phyloP scores from a whole-genome alignment of 2,888 invertebrate species.

The Gastracanthus pulcherrimus region DNA sequence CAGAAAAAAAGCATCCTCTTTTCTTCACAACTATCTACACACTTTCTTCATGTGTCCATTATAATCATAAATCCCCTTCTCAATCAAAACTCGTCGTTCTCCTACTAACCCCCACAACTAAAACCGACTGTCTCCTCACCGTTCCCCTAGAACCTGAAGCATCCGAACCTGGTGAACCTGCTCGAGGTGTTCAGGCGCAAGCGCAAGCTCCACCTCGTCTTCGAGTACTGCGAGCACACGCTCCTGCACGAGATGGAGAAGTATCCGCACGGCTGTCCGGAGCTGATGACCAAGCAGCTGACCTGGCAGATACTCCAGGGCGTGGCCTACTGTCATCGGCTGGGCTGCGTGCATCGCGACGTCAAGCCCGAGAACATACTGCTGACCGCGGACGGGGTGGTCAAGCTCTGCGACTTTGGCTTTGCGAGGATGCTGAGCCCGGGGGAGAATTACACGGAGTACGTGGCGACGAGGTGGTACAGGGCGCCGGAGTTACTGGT shows the following conservation, averaged over 20 bases:
- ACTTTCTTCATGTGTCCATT: too few species aligned
- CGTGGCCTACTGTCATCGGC: constrained; percentile 96
- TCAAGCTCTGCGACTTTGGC: constrained; percentile 99
- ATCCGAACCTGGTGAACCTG: constrained; percentile 97
- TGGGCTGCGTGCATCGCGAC: constrained; percentile 97
- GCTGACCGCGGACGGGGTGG: constrained; percentile 93
- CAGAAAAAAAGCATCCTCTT: too few species aligned
- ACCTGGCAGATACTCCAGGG: constrained; percentile 97
- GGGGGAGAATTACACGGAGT: constrained; percentile 99
- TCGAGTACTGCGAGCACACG: constrained; percentile 99
- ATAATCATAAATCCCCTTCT: too few species aligned
- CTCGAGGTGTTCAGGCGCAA: constrained; percentile 98
- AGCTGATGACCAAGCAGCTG: constrained; percentile 93
- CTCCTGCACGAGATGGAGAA: constrained; percentile 97
- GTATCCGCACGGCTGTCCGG: constrained; percentile 95
- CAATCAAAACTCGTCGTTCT: too few species aligned
- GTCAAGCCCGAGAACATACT: constrained; percentile 99
- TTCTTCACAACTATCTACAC: too few species aligned
- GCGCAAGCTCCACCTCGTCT: constrained; percentile 96
- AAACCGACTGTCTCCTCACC: too few species aligned
- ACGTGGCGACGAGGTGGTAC: constrained; percentile 99
- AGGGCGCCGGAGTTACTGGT: constrained; percentile 94
- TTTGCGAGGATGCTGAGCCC: constrained; percentile 98
- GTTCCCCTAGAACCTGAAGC: constrained; percentile 92
- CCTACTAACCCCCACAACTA: too few species aligned